Base-by-base conservation (phyloP, 2,888 invertebrate species). In the Melieria crassipennis region DNA sequence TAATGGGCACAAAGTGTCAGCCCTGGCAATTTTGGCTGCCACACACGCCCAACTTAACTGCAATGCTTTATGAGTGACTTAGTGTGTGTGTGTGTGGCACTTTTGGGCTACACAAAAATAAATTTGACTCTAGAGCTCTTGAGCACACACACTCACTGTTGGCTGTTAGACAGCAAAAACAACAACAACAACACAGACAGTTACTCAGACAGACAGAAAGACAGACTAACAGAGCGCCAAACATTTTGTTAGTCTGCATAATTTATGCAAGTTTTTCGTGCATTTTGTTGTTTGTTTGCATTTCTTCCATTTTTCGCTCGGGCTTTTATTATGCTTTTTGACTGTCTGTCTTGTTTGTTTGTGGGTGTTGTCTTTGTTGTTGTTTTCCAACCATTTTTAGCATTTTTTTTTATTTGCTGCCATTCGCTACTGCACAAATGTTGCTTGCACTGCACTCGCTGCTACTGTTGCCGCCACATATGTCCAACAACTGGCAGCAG, bases 171-270 rank as follows among this genome's bases (percentile, higher is more conserved):
- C 30, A 2, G 3, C 30, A 30, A 30, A 30, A 30, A 30, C 30
- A 30, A 30, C 30, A 30, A 30, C 30, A 30, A 30, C 30, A 30
- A 30, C 30, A 30, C 30, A 30, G 30, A 30, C 30, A 30, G 30
- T 30, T 30, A 30, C 30, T 30, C 30, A 30, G 30, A 30, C 30
- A 30, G 30, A 30, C 30, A 30, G 30, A 30, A 30, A 30, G 30
- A 30, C 30, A 30, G 30, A 30, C 1, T 3, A 30, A 30, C 30
- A 58, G 48, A 65, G 65, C 52, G 52, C 50, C 65, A 69, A 57
- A 64, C 66, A 71, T 71, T 73, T 73, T 69, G 68, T 63, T 71
- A 61, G 71, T 67, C 69, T 69, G 58, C 71, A 74, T 74, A 71
- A 71, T 74, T 69, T 67, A 66, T 74, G 69, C 74, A 74, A 71